These are phyloP conservation scores for Melitaea cinxia DNA, from an alignment of 1,140 invertebrate genomes.

Conservation along the genomic window DNA sequence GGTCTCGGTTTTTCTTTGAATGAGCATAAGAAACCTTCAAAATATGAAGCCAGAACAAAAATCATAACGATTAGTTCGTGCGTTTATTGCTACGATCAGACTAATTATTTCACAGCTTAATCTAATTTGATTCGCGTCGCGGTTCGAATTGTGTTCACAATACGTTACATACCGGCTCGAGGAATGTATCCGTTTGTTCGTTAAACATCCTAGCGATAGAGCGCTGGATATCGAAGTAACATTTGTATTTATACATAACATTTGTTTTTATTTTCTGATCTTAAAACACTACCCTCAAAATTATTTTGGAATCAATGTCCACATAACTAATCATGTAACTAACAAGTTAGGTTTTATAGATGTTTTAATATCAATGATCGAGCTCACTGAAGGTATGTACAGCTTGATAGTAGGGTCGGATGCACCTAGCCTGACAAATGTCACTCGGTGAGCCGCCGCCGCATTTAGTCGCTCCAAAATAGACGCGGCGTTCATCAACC, in stretches of 20 bases:
- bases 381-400: slow-evolving; percentile 38
- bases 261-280: neutral
- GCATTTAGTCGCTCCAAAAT: slow-evolving; percentile 78
- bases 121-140: slow-evolving; percentile 59
- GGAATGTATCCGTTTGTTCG: slow-evolving; percentile 21
- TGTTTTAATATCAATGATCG: neutral
- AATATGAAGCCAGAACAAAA: slow-evolving; percentile 27
- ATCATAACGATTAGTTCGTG: slow-evolving; percentile 46
- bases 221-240: neutral
- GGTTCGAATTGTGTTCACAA: slow-evolving; percentile 37
- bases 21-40: slow-evolving; percentile 19
- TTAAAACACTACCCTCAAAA: too few relatives aligned
- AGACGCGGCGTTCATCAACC: slow-evolving; percentile 78
- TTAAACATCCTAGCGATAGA: slow-evolving; percentile 2
- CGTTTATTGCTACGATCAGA: slow-evolving; percentile 55
- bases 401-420: slow-evolving; percentile 64
- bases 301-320: too few relatives aligned
- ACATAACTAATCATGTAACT: too few relatives aligned
- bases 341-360: too few relatives aligned
- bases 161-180: slow-evolving; percentile 24
- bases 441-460: slow-evolving; percentile 73
- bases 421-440: slow-evolving; percentile 77
- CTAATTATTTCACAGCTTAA: slow-evolving; percentile 71
- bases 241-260: too few relatives aligned
- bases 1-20: slow-evolving; percentile 7